These are phyloP conservation scores for Crocallis elinguaria DNA, from an alignment of 2,888 invertebrate genomes.

Conservation along the genomic window DNA sequence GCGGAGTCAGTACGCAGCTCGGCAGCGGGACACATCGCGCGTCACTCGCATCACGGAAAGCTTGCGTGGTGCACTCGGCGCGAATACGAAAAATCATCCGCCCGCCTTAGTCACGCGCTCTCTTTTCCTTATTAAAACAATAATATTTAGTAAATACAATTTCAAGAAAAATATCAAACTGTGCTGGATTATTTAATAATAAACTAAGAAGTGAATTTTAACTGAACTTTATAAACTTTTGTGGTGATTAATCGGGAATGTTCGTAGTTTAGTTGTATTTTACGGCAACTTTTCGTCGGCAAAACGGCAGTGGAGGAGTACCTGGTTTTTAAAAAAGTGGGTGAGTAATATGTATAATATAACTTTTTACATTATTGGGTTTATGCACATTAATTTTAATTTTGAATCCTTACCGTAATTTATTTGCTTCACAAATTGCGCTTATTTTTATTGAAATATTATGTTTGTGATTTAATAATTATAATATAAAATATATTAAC, in stretches of 20 bases:
- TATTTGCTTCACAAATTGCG: too few relatives aligned
- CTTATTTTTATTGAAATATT: too few relatives aligned
- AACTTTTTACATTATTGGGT: neutral
- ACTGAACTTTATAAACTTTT: constrained; percentile 39
- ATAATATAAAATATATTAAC: too few relatives aligned
- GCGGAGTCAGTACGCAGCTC: constrained; percentile 59
- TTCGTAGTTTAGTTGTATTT: constrained; percentile 30
- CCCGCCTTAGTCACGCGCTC: constrained; percentile 49
- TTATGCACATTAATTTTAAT: neutral
- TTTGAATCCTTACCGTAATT: too few relatives aligned
- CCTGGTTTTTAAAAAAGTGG: constrained; percentile 69
- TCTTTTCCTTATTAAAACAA: constrained; percentile 28
- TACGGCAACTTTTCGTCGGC: constrained; percentile 43
- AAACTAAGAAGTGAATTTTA: constrained; percentile 11
- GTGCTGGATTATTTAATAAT: neutral
- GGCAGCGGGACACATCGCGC: constrained; percentile 52
- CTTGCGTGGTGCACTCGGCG: constrained; percentile 44
- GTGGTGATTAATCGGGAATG: constrained; percentile 49
- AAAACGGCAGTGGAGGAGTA: constrained; percentile 49
- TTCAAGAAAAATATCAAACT: neutral
- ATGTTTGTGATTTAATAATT: too few relatives aligned
- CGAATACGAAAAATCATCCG: constrained; percentile 48
- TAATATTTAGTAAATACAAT: constrained; percentile 12
- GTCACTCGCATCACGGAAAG: constrained; percentile 50
- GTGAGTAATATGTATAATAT: constrained; percentile 55